A percentile compares a stretch with the other conserved stretches of the same genome.
These are phyloP conservation scores for Andrena cerasifolii DNA, from an alignment of 1,140 invertebrate species.

Conservation along the genomic window DNA sequence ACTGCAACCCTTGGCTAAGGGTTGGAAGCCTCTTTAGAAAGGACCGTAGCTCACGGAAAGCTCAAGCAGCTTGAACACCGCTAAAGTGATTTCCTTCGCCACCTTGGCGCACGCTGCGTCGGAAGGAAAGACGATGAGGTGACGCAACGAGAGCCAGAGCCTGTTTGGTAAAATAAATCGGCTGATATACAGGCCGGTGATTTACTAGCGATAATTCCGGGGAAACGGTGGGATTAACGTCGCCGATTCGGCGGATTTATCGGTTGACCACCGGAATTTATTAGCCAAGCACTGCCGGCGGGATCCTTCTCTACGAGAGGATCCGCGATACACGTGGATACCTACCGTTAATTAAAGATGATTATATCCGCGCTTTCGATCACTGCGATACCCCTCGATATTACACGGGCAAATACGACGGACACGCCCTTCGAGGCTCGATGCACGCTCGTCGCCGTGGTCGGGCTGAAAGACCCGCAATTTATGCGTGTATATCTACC, in stretches of 20 bases:
- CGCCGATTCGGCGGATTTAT: constrained; percentile 50
- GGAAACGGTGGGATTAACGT: constrained; percentile 50
- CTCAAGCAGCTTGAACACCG: no score
- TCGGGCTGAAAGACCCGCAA: constrained; percentile 7
- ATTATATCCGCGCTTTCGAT: constrained; percentile 50
- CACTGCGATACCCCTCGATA: constrained; percentile 20
- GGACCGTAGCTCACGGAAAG: no score
- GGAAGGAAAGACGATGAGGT: not conserved
- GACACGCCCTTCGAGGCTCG: constrained; percentile 33
- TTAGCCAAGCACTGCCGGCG: constrained; percentile 17
- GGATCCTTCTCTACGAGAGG: constrained; percentile 41
- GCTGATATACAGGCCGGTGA: constrained; percentile 8
- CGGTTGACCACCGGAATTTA: constrained; percentile 40
- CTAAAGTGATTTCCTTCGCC: no score
- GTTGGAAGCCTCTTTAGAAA: no score
- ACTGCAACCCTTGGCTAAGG: no score
- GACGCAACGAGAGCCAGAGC: not conserved
- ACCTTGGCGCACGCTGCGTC: not conserved
- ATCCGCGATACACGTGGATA: constrained; percentile 40
- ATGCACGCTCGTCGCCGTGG: not conserved
- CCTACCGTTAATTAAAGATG: constrained; percentile 54
- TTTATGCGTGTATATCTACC: constrained; percentile 31
- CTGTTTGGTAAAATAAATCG: constrained; percentile 37
- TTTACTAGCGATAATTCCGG: constrained; percentile 45
- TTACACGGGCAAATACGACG: constrained; percentile 23